These are phyloP conservation scores for Aelia acuminata DNA, from an alignment of 2,888 invertebrate species.

Conservation along the genomic window DNA sequence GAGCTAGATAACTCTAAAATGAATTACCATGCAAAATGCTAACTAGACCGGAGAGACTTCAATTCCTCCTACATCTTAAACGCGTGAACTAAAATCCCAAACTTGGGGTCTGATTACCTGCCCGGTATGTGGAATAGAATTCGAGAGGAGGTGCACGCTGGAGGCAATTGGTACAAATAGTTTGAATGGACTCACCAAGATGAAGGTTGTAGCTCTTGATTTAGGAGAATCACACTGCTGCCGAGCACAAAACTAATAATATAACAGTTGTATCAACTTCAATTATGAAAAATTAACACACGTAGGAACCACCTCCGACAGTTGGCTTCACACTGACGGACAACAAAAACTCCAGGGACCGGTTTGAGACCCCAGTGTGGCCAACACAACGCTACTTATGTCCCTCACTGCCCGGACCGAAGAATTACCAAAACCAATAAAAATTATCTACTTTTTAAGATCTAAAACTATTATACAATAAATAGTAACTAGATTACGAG, in stretches of 20 bases:
- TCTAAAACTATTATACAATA: too few relatives aligned
- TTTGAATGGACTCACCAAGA: background rate
- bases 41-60: background rate
- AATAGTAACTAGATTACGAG: too few relatives aligned
- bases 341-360: constrained; percentile 46
- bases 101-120: background rate
- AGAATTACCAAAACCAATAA: background rate
- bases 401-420: background rate
- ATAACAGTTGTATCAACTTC: constrained; percentile 24
- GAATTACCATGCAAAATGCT: background rate
- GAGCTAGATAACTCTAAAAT: background rate
- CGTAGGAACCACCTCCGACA: background rate
- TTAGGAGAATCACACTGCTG: background rate
- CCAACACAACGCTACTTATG: constrained; percentile 27
- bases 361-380: constrained; percentile 10
- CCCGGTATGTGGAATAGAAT: constrained; percentile 15
- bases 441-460: background rate
- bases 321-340: constrained; percentile 34
- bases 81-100: constrained; percentile 14
- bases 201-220: background rate
- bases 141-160: background rate
- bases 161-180: background rate
- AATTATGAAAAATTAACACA: background rate
- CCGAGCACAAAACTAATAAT: background rate
- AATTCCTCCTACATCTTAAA: background rate